A percentile compares a stretch with the other conserved stretches of the same genome.
Conservation (phyloP, 2,888 invertebrate genomes). For the Hirtodrosophila confusa region DNA sequence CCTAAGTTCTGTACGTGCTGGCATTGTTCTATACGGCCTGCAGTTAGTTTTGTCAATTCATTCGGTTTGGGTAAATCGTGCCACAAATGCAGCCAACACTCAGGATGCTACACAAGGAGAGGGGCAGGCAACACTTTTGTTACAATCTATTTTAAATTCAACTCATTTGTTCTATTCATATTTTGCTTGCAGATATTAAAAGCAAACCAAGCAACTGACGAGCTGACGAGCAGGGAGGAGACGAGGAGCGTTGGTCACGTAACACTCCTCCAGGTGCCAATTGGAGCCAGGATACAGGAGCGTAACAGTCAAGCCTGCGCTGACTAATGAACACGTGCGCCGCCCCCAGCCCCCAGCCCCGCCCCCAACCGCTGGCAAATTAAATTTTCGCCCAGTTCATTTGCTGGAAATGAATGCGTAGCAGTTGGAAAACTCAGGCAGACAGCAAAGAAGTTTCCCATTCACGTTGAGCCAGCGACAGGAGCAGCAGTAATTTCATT, state of each 20-base stretch:
- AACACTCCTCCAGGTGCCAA: constrained; percentile 20
- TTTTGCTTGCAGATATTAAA: constrained; percentile 48
- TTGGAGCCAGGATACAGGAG: constrained; percentile 1
- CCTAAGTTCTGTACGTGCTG: constrained; percentile 15
- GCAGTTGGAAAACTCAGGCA: constrained; percentile 13
- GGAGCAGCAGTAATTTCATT: constrained; percentile 32
- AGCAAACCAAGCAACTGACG: constrained; percentile 3
- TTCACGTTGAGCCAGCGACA: constrained; percentile 1
- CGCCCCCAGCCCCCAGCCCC: constrained; percentile 9
- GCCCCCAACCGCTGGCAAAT: constrained; percentile 31
- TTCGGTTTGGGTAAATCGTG: constrained; percentile 13
- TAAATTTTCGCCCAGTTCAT: constrained; percentile 44
- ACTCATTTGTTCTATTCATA: constrained; percentile 52
- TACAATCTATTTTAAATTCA: constrained; percentile 35
- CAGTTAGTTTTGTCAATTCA: constrained; percentile 23
- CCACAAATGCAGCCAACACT: constrained; percentile 9
- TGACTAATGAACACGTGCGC: constrained; percentile 46
- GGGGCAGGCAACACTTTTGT: constrained; percentile 16
- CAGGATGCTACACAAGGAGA: constrained; percentile 21
- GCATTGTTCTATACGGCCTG: constrained; percentile 19
- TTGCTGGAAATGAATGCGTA: constrained; percentile 42
- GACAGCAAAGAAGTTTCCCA: neutral
- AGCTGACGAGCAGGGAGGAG: neutral
- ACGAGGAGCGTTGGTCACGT: constrained; percentile 29
- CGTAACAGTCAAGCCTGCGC: neutral